Evolutionary conservation across 2,113 vertebrate genomes (phyloP).

Genomic region (Peromyscus maniculatus): DNA sequence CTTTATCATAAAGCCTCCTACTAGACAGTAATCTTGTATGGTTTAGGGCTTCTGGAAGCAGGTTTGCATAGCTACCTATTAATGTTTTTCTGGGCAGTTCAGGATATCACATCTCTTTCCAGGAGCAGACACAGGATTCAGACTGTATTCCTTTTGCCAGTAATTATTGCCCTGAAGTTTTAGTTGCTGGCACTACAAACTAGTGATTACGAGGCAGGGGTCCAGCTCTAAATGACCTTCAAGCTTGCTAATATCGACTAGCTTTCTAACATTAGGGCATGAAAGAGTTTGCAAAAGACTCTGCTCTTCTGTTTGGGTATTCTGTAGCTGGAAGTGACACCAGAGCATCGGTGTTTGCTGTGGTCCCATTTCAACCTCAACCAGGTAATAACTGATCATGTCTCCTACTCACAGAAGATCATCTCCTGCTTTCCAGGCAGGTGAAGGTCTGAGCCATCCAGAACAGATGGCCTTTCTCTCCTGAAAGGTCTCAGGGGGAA

Average conservation of each 20-base stretch:
- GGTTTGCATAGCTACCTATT: background rate
- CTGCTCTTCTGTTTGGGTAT: slow-evolving; percentile 1
- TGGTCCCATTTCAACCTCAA: slow-evolving; percentile 14
- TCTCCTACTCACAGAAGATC: background rate
- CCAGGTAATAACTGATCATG: background rate
- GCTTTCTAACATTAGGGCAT: background rate
- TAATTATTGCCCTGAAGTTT: background rate
- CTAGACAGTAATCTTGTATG: background rate
- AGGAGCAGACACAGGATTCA: background rate
- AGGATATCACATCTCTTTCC: background rate
- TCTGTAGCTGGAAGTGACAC: slow-evolving; percentile 36
- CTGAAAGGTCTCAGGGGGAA: background rate
- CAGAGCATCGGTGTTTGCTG: background rate
- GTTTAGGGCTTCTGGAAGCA: background rate
- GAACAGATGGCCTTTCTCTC: slow-evolving; percentile 54
- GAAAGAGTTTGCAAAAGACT: slow-evolving; percentile 31
- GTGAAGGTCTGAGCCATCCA: background rate
- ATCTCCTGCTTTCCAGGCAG: slow-evolving; percentile 42
- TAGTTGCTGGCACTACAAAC: background rate
- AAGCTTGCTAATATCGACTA: background rate
- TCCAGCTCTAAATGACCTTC: background rate
- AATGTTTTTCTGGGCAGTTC: background rate
- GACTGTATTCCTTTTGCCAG: background rate
- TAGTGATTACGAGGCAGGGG: background rate
- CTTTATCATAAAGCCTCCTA: background rate